A percentile compares a stretch with the other conserved stretches of the same genome.
These are phyloP conservation scores for Rhopilema esculentum DNA, from an alignment of 30 jellyfish, hydroid and myxozoan species.

Conservation along the genomic window DNA sequence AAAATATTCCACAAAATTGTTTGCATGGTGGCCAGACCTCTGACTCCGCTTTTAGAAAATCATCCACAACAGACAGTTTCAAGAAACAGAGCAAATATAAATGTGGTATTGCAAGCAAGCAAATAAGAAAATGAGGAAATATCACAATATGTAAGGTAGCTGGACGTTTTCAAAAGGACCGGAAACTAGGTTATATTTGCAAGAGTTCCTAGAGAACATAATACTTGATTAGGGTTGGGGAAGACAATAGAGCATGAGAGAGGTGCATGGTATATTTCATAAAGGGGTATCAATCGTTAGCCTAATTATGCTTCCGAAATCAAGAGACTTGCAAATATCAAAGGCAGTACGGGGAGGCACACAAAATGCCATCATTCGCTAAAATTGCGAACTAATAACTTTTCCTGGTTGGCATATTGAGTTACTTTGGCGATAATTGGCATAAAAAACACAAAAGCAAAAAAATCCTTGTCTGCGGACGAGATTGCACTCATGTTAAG, in stretches of 20 bases:
- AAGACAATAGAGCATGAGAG: not conserved
- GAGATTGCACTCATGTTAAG: no score
- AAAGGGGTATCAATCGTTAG: not conserved
- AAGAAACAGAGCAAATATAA: not conserved
- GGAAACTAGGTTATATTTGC: not conserved
- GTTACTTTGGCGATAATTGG: not conserved
- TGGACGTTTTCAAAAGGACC: not conserved
- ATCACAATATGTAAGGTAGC: not conserved
- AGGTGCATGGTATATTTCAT: not conserved
- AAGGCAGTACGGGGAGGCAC: not conserved
- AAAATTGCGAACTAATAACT: not conserved
- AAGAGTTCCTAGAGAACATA: not conserved
- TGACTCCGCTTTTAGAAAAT: no score
- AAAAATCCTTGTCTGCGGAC: no score
- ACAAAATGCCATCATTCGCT: not conserved
- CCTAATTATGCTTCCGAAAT: not conserved
- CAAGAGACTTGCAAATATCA: not conserved
- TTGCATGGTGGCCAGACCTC: no score
- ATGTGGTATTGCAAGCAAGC: not conserved
- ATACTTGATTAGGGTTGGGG: not conserved
- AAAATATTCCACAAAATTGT: no score
- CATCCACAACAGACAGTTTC: not conserved
- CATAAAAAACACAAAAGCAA: not conserved
- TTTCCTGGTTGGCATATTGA: not conserved
- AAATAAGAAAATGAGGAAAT: not conserved